These are phyloP conservation scores for Dascillus cervinus DNA, from an alignment of 2,888 invertebrate species.

Conservation along the genomic window DNA sequence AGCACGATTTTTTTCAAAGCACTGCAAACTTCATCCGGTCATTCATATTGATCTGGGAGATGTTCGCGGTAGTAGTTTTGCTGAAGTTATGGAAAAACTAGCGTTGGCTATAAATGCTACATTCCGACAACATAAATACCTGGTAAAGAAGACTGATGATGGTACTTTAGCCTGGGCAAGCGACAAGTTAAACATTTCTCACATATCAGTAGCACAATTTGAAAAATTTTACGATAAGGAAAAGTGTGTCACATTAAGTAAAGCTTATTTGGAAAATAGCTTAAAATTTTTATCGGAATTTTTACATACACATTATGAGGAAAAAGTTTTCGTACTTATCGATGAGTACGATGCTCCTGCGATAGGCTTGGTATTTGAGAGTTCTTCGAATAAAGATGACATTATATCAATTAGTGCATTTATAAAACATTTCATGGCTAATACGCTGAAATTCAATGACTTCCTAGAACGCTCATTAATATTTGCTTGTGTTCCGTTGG, in stretches of 20 bases:
- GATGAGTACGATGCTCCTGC: constrained; percentile 14
- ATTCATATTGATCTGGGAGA: constrained; percentile 15
- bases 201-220: constrained; percentile 7
- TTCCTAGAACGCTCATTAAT: no score
- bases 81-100: constrained; percentile 9
- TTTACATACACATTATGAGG: constrained; percentile 15
- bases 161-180: constrained; percentile 11
- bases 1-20: constrained; percentile 13
- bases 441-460: constrained; percentile 15
- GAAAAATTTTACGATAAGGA: constrained; percentile 8
- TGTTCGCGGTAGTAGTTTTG: constrained; percentile 14
- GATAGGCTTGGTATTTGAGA: constrained; percentile 11
- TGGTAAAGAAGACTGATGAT: constrained; percentile 15
- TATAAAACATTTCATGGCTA: constrained; percentile 15
- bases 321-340: constrained; percentile 12
- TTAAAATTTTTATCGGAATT: constrained; percentile 10
- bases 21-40: constrained; percentile 16
- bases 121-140: constrained; percentile 13
- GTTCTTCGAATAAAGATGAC: constrained; percentile 12
- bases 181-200: constrained; percentile 11
- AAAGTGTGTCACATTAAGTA: constrained; percentile 10
- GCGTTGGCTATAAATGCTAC: constrained; percentile 11
- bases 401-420: constrained; percentile 10
- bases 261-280: constrained; percentile 9
- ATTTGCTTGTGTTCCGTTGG: constrained; percentile 12